Conservation (phyloP, 2,113 vertebrate species). For the Nibea albiflora region DNA sequence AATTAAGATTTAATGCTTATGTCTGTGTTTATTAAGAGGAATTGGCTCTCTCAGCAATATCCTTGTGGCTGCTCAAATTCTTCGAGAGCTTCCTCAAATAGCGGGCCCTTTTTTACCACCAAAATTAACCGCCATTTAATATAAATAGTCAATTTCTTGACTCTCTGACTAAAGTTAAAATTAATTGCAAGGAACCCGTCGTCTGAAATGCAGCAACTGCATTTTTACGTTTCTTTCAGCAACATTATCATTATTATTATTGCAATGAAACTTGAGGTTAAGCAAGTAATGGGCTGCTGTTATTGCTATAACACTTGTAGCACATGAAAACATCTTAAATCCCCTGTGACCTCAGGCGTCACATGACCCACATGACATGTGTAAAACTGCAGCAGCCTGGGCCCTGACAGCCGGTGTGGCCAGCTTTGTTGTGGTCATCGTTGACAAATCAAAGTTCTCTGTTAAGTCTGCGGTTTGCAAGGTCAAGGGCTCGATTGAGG, state of each 20-base stretch:
- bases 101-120: neutral
- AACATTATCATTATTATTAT: conserved; percentile 6
- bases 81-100: conserved; percentile 7
- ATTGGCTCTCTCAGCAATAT: conserved; percentile 6
- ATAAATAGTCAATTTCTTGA: neutral
- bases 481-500: conserved; percentile 63
- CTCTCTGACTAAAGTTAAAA: neutral
- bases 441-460: conserved; percentile 81
- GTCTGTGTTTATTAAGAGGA: conserved; percentile 4
- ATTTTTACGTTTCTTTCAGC: neutral
- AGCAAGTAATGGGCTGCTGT: conserved; percentile 15
- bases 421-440: conserved; percentile 80
- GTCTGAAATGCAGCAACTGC: neutral
- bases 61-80: neutral
- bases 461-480: conserved; percentile 67
- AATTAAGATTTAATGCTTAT: conserved; percentile 4
- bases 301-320: conserved; percentile 34
- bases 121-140: neutral
- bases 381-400: conserved; percentile 39
- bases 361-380: conserved; percentile 59
- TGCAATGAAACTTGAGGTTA: conserved; percentile 2
- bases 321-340: conserved; percentile 49
- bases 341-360: conserved; percentile 52
- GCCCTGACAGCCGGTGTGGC: conserved; percentile 46
- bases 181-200: neutral